Conservation (phyloP, 2,797 vertebrate genomes). For the Smutsia temminckii region DNA sequence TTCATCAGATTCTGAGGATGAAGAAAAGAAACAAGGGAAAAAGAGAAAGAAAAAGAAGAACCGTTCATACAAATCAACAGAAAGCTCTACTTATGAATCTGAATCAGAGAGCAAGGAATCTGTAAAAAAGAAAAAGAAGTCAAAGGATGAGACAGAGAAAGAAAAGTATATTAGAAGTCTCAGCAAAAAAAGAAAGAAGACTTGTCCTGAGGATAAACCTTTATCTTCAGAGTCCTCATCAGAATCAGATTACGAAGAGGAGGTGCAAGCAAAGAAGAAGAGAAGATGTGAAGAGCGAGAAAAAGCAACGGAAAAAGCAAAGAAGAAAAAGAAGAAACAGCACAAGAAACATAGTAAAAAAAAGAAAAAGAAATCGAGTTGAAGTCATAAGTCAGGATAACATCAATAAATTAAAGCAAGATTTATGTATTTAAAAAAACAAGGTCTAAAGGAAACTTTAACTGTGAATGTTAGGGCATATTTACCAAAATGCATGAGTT, state of each 20-base stretch:
- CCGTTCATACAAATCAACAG: slow-evolving; percentile 87
- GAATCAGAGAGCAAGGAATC: slow-evolving; percentile 92
- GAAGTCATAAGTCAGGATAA: slow-evolving; percentile 88
- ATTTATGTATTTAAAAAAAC: slow-evolving; percentile 77
- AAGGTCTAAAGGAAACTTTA: slow-evolving; percentile 83
- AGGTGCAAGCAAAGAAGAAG: slow-evolving; percentile 91
- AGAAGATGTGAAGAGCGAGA: slow-evolving; percentile 92
- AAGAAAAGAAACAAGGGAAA: slow-evolving; percentile 92
- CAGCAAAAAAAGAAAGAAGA: slow-evolving; percentile 88
- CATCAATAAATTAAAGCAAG: slow-evolving; percentile 37
- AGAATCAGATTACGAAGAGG: slow-evolving; percentile 88
- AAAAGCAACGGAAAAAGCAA: slow-evolving; percentile 90
- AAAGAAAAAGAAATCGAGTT: slow-evolving; percentile 90
- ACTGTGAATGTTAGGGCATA: slow-evolving; percentile 82
- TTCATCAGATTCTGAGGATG: slow-evolving; percentile 88
- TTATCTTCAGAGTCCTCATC: slow-evolving; percentile 87
- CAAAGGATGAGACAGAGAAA: slow-evolving; percentile 89
- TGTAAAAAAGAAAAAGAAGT: slow-evolving; percentile 89
- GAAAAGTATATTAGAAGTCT: slow-evolving; percentile 88
- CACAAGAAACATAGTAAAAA: slow-evolving; percentile 95
- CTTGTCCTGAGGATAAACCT: slow-evolving; percentile 84
- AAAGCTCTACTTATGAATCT: slow-evolving; percentile 87
- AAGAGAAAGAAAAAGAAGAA: slow-evolving; percentile 92
- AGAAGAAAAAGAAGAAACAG: slow-evolving; percentile 96
- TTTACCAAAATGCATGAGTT: slow-evolving; percentile 84